Conservation (phyloP, 1,140 invertebrate species). For the Zaprionus lachaisei region DNA sequence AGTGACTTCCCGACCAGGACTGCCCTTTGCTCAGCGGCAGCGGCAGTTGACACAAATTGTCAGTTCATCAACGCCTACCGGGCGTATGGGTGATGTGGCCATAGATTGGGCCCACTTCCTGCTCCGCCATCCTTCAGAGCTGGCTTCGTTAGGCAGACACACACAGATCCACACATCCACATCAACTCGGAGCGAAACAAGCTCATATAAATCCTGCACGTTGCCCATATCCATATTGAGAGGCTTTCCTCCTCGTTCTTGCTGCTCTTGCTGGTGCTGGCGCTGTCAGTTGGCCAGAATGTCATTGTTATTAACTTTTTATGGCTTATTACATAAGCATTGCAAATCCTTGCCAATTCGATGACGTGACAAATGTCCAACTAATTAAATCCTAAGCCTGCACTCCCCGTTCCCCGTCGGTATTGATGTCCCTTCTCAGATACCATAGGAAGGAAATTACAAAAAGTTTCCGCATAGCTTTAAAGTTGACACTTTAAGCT, state of each 20-base stretch:
- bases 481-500: conserved; percentile 35
- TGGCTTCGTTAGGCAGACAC: conserved; percentile 59
- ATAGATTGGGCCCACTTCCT: conserved; percentile 1
- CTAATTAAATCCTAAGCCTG: conserved; percentile 64
- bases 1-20: not conserved
- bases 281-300: conserved; percentile 48
- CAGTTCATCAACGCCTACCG: conserved; percentile 82
- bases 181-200: conserved; percentile 29
- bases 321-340: conserved; percentile 80
- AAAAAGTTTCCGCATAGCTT: conserved; percentile 1
- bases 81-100: conserved; percentile 68
- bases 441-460: not conserved
- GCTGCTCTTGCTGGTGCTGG: conserved; percentile 12
- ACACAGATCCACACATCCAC: not conserved
- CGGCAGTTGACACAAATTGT: conserved; percentile 81
- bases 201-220: conserved; percentile 76
- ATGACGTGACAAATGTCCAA: conserved; percentile 67
- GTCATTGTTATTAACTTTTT: conserved; percentile 82
- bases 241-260: conserved; percentile 20
- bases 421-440: not conserved
- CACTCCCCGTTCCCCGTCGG: not conserved
- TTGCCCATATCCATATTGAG: conserved; percentile 77
- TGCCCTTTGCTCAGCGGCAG: conserved; percentile 71
- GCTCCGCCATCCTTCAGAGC: not conserved
- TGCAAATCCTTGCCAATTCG: conserved; percentile 67